These are phyloP conservation scores for Schrankia costaestrigalis DNA, from an alignment of 2,888 invertebrate genomes.

Conservation along the genomic window DNA sequence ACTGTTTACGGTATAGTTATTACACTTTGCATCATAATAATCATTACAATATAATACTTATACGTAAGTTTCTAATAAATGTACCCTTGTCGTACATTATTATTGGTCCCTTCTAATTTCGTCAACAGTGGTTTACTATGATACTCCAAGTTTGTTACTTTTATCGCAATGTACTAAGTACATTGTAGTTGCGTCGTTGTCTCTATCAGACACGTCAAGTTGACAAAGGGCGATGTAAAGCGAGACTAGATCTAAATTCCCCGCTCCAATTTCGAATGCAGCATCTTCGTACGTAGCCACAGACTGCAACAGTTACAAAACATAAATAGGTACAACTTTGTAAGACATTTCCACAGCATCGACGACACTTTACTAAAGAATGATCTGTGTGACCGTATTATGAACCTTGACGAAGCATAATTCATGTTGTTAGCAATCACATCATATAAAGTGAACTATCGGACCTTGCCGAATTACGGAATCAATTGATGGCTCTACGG, in stretches of 20 bases:
- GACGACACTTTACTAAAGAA: neutral
- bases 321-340: too few relatives aligned
- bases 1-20: conserved; percentile 7
- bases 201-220: conserved; percentile 2
- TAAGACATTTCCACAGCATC: neutral
- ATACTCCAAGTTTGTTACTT: conserved; percentile 29
- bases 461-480: conserved; percentile 29
- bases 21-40: conserved; percentile 26
- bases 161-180: conserved; percentile 14
- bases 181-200: neutral
- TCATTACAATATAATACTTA: conserved; percentile 15
- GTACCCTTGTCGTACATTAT: too few relatives aligned
- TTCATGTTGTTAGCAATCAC: conserved; percentile 24
- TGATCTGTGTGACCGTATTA: conserved; percentile 4
- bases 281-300: too few relatives aligned
- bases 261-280: conserved; percentile 9
- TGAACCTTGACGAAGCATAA: conserved; percentile 28
- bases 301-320: too few relatives aligned
- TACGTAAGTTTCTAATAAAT: too few relatives aligned
- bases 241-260: conserved; percentile 2
- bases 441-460: conserved; percentile 18
- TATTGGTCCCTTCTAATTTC: conserved; percentile 36
- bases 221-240: neutral
- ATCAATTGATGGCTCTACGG: conserved; percentile 21
- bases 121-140: conserved; percentile 28